A percentile compares a stretch with the other conserved stretches of the same genome.
Evolutionary conservation across 2,113 vertebrate species (phyloP).

Genomic region (Alosa alosa): DNA sequence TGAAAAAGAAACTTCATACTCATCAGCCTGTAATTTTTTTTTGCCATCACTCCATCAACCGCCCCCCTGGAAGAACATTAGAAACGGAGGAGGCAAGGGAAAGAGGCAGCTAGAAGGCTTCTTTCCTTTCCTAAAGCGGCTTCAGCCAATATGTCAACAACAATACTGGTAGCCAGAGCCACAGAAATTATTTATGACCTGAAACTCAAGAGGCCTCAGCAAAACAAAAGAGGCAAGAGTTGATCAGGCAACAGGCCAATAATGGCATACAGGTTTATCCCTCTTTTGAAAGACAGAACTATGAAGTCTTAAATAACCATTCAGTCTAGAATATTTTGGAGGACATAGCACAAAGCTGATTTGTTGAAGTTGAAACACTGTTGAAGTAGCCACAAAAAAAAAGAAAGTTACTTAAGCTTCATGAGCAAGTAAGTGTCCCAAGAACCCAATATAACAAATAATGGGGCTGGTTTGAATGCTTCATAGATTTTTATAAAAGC

Average conservation of each 20-base stretch:
- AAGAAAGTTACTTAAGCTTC: no score
- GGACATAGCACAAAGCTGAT: no score
- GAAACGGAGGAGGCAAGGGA: slow-evolving; percentile 63
- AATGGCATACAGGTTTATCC: background rate
- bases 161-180: slow-evolving; percentile 30
- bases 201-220: slow-evolving; percentile 42
- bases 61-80: slow-evolving; percentile 43
- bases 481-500: no score
- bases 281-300: no score
- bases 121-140: background rate
- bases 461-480: no score
- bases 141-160: slow-evolving; percentile 28
- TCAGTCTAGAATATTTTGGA: background rate
- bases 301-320: background rate
- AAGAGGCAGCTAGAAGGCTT: slow-evolving; percentile 39
- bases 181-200: slow-evolving; percentile 53
- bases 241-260: background rate
- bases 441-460: no score
- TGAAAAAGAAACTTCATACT: slow-evolving; percentile 22
- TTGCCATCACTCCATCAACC: slow-evolving; percentile 36
- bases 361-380: no score
- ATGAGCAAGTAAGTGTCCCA: no score
- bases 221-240: slow-evolving; percentile 39
- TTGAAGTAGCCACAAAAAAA: no score
- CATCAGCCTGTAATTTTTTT: slow-evolving; percentile 45